phyloP scores from a whole-genome alignment of 2,797 vertebrate genomes.

The Spea hammondii region DNA sequence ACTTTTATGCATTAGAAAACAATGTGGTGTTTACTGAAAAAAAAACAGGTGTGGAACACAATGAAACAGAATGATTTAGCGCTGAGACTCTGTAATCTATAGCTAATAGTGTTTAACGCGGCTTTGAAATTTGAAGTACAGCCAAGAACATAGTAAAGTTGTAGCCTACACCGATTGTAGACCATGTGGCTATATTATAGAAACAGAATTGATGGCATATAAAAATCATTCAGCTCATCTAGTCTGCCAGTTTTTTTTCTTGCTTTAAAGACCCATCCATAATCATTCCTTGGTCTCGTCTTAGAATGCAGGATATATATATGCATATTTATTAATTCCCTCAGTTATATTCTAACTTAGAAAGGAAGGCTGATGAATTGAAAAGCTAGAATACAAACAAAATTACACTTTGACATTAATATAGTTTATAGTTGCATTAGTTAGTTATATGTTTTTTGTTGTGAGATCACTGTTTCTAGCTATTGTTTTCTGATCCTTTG shows the following conservation, averaged over 20 bases:
- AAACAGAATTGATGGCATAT: no score
- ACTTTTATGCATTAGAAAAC: slow-evolving; percentile 5
- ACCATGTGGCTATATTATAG: neutral
- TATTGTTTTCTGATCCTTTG: no score
- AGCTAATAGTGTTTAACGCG: slow-evolving; percentile 4
- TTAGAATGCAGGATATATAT: no score
- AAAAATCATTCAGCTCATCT: no score
- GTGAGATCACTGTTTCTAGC: no score
- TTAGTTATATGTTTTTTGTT: no score
- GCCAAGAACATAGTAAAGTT: slow-evolving; percentile 12
- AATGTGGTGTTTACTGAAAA: slow-evolving; percentile 18
- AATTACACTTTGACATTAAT: neutral
- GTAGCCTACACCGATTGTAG: neutral
- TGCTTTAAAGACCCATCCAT: no score
- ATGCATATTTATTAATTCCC: neutral
- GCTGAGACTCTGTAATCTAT: slow-evolving; percentile 1
- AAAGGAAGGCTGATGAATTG: neutral
- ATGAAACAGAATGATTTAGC: slow-evolving; percentile 20
- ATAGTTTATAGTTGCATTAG: no score
- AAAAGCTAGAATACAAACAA: neutral
- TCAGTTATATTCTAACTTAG: slow-evolving; percentile 2
- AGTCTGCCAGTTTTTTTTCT: no score
- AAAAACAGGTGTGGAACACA: slow-evolving; percentile 10
- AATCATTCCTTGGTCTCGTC: no score
- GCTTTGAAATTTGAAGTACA: slow-evolving; percentile 15